Conservation (phyloP, 2,113 vertebrate species). For the Athene cunicularia region DNA sequence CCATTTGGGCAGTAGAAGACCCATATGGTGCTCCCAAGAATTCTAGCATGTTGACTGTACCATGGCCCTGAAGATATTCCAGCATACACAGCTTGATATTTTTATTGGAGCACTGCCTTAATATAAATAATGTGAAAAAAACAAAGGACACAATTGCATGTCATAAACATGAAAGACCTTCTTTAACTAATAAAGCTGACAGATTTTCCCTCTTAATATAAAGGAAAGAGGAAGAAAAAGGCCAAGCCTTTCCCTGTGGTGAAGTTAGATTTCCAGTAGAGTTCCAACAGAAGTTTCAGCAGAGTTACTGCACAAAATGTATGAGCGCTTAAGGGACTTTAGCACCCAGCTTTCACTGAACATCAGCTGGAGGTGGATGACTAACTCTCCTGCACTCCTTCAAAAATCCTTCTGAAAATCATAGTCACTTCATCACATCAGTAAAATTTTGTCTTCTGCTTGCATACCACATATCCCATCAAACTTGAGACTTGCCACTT, state of each 20-base stretch:
- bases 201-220: background rate
- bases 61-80: background rate
- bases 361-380: background rate
- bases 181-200: background rate
- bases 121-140: background rate
- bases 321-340: background rate
- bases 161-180: background rate
- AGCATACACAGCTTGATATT: background rate
- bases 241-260: background rate
- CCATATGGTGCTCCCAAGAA: background rate
- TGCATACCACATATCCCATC: slow-evolving; percentile 11
- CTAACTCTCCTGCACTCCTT: background rate
- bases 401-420: slow-evolving; percentile 5
- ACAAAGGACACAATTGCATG: background rate
- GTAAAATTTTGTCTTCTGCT: slow-evolving; percentile 23
- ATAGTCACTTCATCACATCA: background rate
- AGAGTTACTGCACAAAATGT: background rate
- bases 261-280: background rate
- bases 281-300: background rate
- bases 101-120: background rate
- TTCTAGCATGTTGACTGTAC: background rate
- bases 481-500: slow-evolving; percentile 1
- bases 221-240: background rate
- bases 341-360: background rate
- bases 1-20: background rate